Evolutionary conservation across 2,888 invertebrate species (phyloP), one percentile per base, ranked within the genome.

Genomic region (Ligdia adustata): DNA sequence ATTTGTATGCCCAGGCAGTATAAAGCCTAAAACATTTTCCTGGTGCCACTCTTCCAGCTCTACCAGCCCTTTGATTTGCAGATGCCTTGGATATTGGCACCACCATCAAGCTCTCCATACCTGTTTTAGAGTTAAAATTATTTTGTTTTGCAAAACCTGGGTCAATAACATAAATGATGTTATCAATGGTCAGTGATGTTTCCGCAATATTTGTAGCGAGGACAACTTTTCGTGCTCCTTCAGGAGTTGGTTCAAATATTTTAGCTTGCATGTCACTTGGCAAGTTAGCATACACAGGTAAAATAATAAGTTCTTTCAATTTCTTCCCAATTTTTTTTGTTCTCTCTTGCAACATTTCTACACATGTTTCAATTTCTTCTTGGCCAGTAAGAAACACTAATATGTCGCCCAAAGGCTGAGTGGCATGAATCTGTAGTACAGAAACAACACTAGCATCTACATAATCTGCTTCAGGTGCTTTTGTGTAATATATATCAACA

Each of bases 61-160:
- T 91, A 0, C 98, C 99, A 0, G 99, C 99, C 66, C 99, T 91
- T 85, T 99, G 99, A 90, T 99, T 99, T 1, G 99, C 99, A 28
- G 99, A 99, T 0, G 97, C 97, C 88, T 98, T 98, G 2, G 99
- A 99, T 56, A 99, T 98, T 2, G 99, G 99, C n/a, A 98, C 98
- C 2, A 99, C 98, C 91, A 98, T 96, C 48, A 99, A 91, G 62
- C 98, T 98, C 77, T 99, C 99, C 97, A 99, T 99, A 13, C 99
- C 99, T 0, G 98, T 98, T 61, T 98, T 92, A 0, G 99, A 98
- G 88, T 99, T 96, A 73, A 98, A 99, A 83, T 98, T 98, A 76
- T 99, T 99, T 85, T 99, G 99, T 79, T 99, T 99, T 32, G 98
- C 97, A 89, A 99, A 99, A 0, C 99, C 99, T n/a, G 99, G 98